These are phyloP conservation scores for Epizoanthus rinbou DNA, from an alignment of 92 coral and sea anemone genomes.

Conservation along the genomic window DNA sequence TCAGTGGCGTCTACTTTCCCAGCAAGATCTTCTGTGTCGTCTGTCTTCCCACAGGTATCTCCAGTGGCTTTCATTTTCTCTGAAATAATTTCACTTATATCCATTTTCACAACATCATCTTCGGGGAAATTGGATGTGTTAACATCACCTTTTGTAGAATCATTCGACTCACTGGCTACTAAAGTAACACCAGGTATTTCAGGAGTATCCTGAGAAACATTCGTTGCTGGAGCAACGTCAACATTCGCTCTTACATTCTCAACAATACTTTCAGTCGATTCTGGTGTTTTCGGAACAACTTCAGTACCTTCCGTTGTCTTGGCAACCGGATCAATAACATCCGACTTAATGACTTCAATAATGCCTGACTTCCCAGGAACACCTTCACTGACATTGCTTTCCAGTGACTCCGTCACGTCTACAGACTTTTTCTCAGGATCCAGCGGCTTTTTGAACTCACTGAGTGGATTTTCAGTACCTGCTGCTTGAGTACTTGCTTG, in stretches of 20 bases:
- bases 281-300: neutral
- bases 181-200: neutral
- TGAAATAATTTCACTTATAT: neutral
- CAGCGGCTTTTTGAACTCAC: slow-evolving; percentile 20
- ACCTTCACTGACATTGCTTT: neutral
- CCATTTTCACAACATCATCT: neutral
- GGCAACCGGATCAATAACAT: neutral
- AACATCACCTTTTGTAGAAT: slow-evolving; percentile 1
- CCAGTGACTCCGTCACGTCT: neutral
- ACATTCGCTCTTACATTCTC: neutral
- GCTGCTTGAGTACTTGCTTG: neutral
- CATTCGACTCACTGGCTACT: slow-evolving; percentile 1
- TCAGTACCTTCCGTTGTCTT: neutral
- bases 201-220: neutral
- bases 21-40: neutral
- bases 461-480: neutral
- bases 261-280: neutral
- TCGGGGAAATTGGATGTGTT: neutral
- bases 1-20: neutral
- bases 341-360: neutral
- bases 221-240: neutral
- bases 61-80: slow-evolving; percentile 21
- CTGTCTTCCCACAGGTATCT: neutral
- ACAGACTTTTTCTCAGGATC: neutral
- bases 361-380: neutral